Evolutionary conservation across 1,140 invertebrate genomes (phyloP).

Genomic region (Ips nitidus): DNA sequence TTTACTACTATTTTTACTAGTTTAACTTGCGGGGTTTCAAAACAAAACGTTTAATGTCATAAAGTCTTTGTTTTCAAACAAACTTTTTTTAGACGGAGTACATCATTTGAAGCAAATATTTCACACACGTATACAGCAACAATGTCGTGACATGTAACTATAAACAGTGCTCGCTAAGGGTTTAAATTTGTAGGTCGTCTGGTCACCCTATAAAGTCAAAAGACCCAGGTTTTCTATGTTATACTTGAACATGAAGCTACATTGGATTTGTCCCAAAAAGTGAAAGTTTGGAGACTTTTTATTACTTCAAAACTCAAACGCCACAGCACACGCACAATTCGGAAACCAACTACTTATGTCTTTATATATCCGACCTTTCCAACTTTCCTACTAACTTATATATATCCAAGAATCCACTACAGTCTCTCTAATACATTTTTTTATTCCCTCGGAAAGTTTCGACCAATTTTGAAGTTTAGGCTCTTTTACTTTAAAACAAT

Average conservation of each 20-base stretch:
- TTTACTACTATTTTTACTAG: no score
- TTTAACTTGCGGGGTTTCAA: background rate
- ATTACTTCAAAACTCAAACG: background rate
- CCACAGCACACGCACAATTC: background rate
- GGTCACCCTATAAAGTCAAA: slow-evolving; percentile 12
- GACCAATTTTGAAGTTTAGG: slow-evolving; percentile 30
- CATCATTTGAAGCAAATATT: slow-evolving; percentile 11
- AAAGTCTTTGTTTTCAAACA: background rate
- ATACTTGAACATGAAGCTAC: background rate
- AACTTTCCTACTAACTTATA: background rate
- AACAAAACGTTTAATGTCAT: slow-evolving; percentile 8
- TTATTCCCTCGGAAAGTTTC: slow-evolving; percentile 23
- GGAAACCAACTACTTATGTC: slow-evolving; percentile 1
- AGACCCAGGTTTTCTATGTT: background rate
- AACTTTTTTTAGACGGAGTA: slow-evolving; percentile 10
- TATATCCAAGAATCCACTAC: slow-evolving; percentile 5
- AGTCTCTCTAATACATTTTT: slow-evolving; percentile 25
- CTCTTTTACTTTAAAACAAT: slow-evolving; percentile 33
- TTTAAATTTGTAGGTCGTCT: slow-evolving; percentile 19
- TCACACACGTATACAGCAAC: background rate
- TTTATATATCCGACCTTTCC: background rate
- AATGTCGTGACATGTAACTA: slow-evolving; percentile 14
- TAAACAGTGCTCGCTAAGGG: background rate
- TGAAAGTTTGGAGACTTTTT: background rate
- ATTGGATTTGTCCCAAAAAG: no score